Base-by-base conservation (phyloP, 2,888 invertebrate species). In the Dicycla oo region DNA sequence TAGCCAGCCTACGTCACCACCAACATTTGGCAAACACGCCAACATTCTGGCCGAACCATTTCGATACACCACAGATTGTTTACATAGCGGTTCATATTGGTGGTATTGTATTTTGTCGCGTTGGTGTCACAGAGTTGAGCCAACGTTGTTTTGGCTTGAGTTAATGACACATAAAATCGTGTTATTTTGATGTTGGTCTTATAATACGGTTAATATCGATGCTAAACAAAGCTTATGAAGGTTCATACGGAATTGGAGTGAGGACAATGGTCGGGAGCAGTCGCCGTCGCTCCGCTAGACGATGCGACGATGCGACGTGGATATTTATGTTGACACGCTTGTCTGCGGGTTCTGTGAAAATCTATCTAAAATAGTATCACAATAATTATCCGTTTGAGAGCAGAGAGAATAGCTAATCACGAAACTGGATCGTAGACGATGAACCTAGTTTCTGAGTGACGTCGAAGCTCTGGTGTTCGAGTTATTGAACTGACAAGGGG, bases 141-240 rank as follows among this genome's bases (percentile, higher is more conserved):
- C 86, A 86, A 88, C 80, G 69, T 76, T 79, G 77, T 83, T 87
- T 85, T 85, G 80, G 83, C 80, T 80, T 84, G 86, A 89, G 86
- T 90, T 89, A 87, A 87, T 86, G 88, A 82, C 85, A 88, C 87
- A 88, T 91, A 88, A 91, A 91, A 88, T 84, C 68, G 88, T 89
- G 88, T 90, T 91, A 91, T 91, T 92, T 91, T 88, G 81, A 91
- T 89, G 83, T 90, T 87, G 82, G 83, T 87, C 86, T 88, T 87
- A 86, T 85, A 87, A 88, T 87, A 86, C 69, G 69, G 75, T 83
- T 86, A 82, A 80, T 84, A 84, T 86, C 82, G 82, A 75, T 54
- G 86, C 86, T 85, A 82, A 86, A 89, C 88, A 89, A 88, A 87
- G 89, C 85, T 83, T 76, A 81, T 78, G 84, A 86, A 88, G 85